Evolutionary conservation across 2,797 vertebrate genomes (phyloP), one percentile per base, ranked within the genome.

Genomic region (Schizopygopsis pylzovi): DNA sequence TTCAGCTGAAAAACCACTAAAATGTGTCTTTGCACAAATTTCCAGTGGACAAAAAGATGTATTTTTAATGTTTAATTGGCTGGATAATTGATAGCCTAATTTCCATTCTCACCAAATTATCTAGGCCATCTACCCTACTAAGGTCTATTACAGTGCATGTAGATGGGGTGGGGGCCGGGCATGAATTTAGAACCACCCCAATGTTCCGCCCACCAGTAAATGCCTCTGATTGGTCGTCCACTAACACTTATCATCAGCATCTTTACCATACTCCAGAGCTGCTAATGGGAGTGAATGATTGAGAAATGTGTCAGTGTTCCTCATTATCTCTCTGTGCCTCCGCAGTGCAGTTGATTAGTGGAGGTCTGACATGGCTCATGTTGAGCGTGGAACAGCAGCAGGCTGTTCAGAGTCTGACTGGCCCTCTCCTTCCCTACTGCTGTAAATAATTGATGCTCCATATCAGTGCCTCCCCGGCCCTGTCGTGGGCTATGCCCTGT

Each of bases 381-480:
- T 59, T 49, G 87, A 49, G 77, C 12, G 45, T 79, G 39, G 82
- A 78, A 65, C 49, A 56, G 86, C 73, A 75, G 79, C 82, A 80
- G 83, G 68, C 82, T 61, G 56, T 80, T 84, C 76, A 76, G 43
- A 77, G 80, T 77, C 77, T 82, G 71, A 72, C 72, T 82, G 63
- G 41, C 47, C 56, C 61, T 80, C 77, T 54, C 56, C 77, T 73
- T 65, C 63, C 49, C 82, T 25, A 67, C 49, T 43, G 33, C 56
- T 79, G 80, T 89, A 87, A 87, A 87, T 89, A 87, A 89, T 89
- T 84, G 81, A 87, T 86, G 84, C 67, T 80, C 63, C 75, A 87
- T 87, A 83, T 85, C 83, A 86, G 76, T 73, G 86, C 83, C 76
- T 70, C 82, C 81, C 82, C 47, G 43, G 85, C 39, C 71, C 73